Conservation (phyloP, 2,113 vertebrate genomes). For the Phoenicopterus ruber region DNA sequence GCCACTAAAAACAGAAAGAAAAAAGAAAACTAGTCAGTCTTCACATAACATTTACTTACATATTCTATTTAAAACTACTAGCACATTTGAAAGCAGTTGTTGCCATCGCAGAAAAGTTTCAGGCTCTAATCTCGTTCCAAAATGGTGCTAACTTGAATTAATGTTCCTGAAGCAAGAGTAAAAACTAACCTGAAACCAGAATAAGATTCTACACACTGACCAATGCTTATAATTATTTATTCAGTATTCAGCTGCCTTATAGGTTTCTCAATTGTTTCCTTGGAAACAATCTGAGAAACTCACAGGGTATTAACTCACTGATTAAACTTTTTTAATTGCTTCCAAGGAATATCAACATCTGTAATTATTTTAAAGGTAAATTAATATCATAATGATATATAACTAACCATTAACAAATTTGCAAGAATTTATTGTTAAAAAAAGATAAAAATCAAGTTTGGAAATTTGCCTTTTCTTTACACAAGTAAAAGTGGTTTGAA, state of each 20-base stretch:
- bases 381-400: not conserved
- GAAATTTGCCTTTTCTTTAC: not conserved
- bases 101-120: not conserved
- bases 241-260: not conserved
- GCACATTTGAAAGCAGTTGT: not conserved
- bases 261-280: not conserved
- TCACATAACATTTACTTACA: not conserved
- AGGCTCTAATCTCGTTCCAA: not conserved
- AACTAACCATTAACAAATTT: not conserved
- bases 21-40: conserved; percentile 46
- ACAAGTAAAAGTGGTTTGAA: not conserved
- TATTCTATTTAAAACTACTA: not conserved
- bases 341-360: not conserved
- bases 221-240: not conserved
- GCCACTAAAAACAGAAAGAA: conserved; percentile 81
- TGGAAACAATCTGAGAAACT: not conserved
- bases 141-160: not conserved
- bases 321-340: not conserved
- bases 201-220: not conserved
- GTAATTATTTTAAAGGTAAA: not conserved
- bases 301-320: not conserved
- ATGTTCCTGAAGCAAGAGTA: not conserved
- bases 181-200: not conserved
- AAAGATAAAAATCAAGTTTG: not conserved
- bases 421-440: not conserved